These are phyloP conservation scores for Theristicus caerulescens DNA, from an alignment of 2,113 vertebrate species.

Conservation along the genomic window DNA sequence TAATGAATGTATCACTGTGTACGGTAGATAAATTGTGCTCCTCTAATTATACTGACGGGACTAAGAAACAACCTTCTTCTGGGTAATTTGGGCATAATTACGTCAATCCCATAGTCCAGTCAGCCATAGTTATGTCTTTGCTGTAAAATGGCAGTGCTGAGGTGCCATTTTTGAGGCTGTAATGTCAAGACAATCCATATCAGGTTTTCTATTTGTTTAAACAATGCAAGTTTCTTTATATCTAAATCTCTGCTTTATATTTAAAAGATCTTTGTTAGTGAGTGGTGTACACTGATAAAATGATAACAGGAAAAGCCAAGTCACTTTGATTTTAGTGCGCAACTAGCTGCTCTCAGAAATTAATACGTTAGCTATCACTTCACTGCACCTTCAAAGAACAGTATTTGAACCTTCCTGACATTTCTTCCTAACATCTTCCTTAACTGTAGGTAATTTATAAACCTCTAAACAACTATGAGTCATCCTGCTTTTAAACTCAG, in stretches of 20 bases:
- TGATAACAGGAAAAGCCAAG: background rate
- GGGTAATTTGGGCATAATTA: background rate
- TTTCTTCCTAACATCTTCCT: background rate
- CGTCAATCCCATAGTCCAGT: background rate
- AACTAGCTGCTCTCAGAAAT: background rate
- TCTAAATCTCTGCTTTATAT: background rate
- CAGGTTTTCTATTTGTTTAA: background rate
- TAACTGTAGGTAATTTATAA: slow-evolving; percentile 16
- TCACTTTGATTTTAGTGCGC: background rate
- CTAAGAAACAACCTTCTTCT: background rate
- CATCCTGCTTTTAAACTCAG: slow-evolving; percentile 22
- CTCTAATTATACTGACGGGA: background rate
- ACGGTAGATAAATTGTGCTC: background rate
- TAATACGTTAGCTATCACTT: slow-evolving; percentile 1
- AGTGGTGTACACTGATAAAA: background rate
- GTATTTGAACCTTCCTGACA: slow-evolving; percentile 2
- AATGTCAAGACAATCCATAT: background rate
- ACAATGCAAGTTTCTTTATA: background rate
- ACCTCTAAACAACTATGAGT: slow-evolving; percentile 41
- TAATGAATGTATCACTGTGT: background rate
- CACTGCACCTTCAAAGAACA: background rate
- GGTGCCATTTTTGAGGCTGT: background rate
- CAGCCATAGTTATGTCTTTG: background rate
- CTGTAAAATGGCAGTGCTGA: background rate
- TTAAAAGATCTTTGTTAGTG: background rate